Conservation (phyloP, 1,140 invertebrate genomes). For the Homalodisca vitripennis region DNA sequence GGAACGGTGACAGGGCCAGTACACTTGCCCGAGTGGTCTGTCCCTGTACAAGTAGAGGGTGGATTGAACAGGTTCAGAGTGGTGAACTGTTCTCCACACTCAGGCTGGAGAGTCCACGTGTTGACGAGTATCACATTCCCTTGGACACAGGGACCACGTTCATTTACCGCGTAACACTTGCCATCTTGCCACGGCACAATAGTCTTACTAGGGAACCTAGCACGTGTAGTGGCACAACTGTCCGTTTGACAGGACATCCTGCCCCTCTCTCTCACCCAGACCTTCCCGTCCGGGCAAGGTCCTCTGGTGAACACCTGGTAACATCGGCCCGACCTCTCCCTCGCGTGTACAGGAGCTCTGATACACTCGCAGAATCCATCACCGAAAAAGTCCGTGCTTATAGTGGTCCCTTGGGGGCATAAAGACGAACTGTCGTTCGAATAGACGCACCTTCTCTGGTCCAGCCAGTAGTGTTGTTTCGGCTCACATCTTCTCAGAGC, state of each 20-base stretch:
- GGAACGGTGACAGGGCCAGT: background rate
- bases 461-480: constrained; percentile 24
- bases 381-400: constrained; percentile 17
- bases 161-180: constrained; percentile 21
- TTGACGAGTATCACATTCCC: background rate
- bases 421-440: background rate
- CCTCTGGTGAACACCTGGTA: constrained; percentile 25
- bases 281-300: constrained; percentile 14
- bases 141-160: background rate
- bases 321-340: constrained; percentile 5
- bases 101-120: background rate
- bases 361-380: constrained; percentile 29
- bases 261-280: background rate
- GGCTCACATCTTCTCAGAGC: background rate
- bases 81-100: background rate
- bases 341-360: background rate
- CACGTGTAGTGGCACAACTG: background rate
- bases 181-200: constrained; percentile 2
- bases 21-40: background rate
- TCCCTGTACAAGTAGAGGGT: background rate
- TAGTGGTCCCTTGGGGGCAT: constrained; percentile 6
- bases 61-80: background rate
- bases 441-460: constrained; percentile 7
- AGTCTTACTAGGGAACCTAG: background rate
- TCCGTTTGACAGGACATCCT: background rate